Base-by-base conservation (phyloP, 2,888 invertebrate genomes). In the Agelastica alni region DNA sequence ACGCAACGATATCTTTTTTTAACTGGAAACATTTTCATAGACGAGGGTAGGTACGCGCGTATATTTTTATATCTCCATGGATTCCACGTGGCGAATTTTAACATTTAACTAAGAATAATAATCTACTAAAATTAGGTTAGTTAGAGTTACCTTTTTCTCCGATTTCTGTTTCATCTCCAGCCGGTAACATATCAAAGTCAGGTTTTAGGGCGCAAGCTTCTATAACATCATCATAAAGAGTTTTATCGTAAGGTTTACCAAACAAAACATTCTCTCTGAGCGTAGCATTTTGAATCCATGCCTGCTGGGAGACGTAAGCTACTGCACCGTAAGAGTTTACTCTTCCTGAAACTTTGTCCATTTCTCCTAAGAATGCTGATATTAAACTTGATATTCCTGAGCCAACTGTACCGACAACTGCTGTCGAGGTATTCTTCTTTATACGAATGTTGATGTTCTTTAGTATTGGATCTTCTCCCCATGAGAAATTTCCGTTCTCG, bases 201-300 rank as follows among this genome's bases (percentile, higher is more conserved):
- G 93, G 85, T 64, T 84, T 85, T 48, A 99, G 80, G 2, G 96
- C 96, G 76, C 97, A 98, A 0, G 93, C 90, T 58, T 91, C 89
- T 30, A 99, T 83, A 1, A 96, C 87, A 51, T 84, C 83, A 61
- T 89, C 82, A 74, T 97, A 97, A 36, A 82, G 79, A 49, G 79
- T 79, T 52, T 85, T 83, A 69, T 94, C 86, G 41, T 86, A 81
- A 0, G 81, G 69, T 60, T 87, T 86, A 9, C 95, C 95, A 77
- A 98, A 99, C 18, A 95, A 72, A 60, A 99, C 93, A 77, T 98
- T 98, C 70, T 96, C 91, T 68, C 88, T 86, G 17, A 98, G 78
- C 0, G 96, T 94, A 2, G 92, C 91, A 78, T 98, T 98, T 77
- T 97, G 97, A 52, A 98, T 97, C 98, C 98, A 98, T 0, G 97